Evolutionary conservation across 2,888 invertebrate genomes (phyloP).

Genomic region (Blastobasis lacticolella): DNA sequence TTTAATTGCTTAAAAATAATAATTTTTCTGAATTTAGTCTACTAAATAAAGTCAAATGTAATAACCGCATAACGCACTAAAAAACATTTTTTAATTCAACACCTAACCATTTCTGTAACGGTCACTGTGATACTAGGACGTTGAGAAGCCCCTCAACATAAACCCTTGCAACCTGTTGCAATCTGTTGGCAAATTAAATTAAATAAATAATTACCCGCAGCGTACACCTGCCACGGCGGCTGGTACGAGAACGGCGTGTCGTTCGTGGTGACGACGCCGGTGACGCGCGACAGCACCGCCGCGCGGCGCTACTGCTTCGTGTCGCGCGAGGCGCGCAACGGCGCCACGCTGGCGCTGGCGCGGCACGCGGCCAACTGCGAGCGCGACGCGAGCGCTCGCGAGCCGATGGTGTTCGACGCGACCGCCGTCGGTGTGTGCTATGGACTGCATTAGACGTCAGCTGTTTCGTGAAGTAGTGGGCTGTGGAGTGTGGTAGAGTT

Average conservation of each 20-base stretch:
- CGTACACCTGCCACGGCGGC: slow-evolving; percentile 91
- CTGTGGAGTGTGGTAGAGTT: too few species aligned
- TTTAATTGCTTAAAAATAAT: too few species aligned
- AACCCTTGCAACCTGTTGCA: too few species aligned
- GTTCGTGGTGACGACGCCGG: slow-evolving; percentile 87
- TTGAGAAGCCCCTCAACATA: too few species aligned
- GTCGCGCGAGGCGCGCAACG: slow-evolving; percentile 75
- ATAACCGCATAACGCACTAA: too few species aligned
- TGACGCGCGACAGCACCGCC: slow-evolving; percentile 79
- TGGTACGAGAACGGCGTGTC: slow-evolving; percentile 92
- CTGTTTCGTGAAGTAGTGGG: too few species aligned
- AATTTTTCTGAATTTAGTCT: too few species aligned
- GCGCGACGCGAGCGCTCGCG: slow-evolving; percentile 56
- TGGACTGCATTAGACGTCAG: background rate
- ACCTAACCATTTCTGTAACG: too few species aligned
- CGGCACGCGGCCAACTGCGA: slow-evolving; percentile 79
- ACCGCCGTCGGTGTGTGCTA: slow-evolving; percentile 75
- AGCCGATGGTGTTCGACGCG: slow-evolving; percentile 80
- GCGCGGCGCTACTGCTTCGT: slow-evolving; percentile 84
- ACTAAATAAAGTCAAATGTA: too few species aligned
- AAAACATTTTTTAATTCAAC: too few species aligned
- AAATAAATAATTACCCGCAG: slow-evolving; percentile 56
- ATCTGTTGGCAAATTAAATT: too few species aligned
- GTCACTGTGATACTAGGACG: too few species aligned
- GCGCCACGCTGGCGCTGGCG: slow-evolving; percentile 67